A percentile compares a stretch with the other conserved stretches of the same genome.
Evolutionary conservation across 2,113 vertebrate species (phyloP).

Genomic region (Ailurus styani): DNA sequence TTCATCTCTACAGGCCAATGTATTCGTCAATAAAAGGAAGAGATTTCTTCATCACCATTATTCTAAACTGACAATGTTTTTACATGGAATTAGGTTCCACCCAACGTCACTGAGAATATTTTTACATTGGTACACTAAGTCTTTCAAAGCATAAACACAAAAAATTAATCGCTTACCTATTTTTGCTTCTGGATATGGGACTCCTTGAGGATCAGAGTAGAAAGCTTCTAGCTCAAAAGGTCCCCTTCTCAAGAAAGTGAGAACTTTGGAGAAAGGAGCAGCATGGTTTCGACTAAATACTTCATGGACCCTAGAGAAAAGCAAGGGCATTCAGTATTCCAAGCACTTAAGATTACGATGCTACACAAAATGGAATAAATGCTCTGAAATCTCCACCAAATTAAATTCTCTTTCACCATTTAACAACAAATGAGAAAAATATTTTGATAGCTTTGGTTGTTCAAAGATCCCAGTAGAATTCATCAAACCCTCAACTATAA

Average conservation of each 20-base stretch:
- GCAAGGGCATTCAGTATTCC: neutral
- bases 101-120: neutral
- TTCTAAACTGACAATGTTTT: neutral
- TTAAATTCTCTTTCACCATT: neutral
- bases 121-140: neutral
- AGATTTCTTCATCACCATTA: neutral
- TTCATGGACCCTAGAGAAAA: slow-evolving; percentile 79
- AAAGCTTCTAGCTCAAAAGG: slow-evolving; percentile 87
- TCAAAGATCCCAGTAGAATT: neutral
- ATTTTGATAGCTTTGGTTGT: neutral
- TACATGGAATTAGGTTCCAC: neutral
- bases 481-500: neutral
- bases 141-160: neutral
- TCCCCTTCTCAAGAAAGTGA: slow-evolving; percentile 85
- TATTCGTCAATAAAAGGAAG: neutral
- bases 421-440: neutral
- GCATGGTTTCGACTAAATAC: slow-evolving; percentile 85
- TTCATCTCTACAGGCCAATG: neutral
- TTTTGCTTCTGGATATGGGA: slow-evolving; percentile 86
- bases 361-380: neutral
- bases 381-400: neutral
- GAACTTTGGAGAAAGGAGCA: slow-evolving; percentile 86
- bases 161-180: slow-evolving; percentile 81
- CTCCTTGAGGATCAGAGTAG: slow-evolving; percentile 83
- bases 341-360: neutral